These are phyloP conservation scores for Epinotia bilunana DNA, from an alignment of 2,888 invertebrate species.

Conservation along the genomic window DNA sequence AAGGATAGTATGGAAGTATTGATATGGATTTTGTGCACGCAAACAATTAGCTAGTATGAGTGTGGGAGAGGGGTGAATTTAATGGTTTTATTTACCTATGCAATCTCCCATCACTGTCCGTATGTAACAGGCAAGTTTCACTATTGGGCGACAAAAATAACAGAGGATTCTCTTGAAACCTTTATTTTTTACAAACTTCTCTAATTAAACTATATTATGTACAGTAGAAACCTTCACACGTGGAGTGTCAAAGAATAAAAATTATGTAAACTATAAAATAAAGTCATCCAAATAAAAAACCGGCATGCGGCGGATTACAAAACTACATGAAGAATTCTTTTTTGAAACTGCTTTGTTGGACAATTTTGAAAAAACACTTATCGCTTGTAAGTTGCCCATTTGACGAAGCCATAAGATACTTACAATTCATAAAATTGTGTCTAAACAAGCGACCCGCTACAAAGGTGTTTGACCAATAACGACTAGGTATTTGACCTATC, in stretches of 20 bases:
- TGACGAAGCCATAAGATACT: no score
- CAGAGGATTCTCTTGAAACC: conserved; percentile 11
- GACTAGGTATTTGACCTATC: no score
- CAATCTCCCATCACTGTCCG: no score
- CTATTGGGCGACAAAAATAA: background rate
- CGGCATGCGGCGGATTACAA: conserved; percentile 10
- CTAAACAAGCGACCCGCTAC: no score
- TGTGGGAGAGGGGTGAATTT: no score
- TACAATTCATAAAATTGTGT: no score
- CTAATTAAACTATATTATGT: conserved; percentile 43
- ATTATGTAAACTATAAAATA: conserved; percentile 41
- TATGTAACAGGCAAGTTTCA: no score
- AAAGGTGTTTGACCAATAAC: no score
- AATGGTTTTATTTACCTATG: no score
- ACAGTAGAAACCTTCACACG: conserved; percentile 42
- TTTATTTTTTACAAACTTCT: conserved; percentile 42
- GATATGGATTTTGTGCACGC: no score
- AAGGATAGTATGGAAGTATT: no score
- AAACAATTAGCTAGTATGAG: no score
- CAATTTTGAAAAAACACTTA: background rate
- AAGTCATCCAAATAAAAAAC: conserved; percentile 43
- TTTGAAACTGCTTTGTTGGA: conserved; percentile 1
- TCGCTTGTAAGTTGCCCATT: background rate
- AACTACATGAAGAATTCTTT: background rate
- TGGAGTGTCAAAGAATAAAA: conserved; percentile 41